These are phyloP conservation scores for Gymnarchus niloticus DNA, from an alignment of 2,113 vertebrate species.

Conservation along the genomic window DNA sequence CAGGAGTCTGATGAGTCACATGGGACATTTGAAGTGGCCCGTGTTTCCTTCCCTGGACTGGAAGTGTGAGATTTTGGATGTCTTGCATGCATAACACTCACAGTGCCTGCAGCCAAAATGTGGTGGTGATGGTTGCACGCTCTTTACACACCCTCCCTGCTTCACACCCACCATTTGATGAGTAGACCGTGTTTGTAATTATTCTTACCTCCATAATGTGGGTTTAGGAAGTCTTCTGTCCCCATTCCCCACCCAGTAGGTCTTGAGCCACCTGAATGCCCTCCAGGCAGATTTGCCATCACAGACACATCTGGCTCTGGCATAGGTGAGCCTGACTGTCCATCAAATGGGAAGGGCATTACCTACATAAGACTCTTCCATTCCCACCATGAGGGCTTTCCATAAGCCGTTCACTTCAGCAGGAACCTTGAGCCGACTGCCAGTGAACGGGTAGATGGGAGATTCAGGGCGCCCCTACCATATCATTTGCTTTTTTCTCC, in stretches of 20 bases:
- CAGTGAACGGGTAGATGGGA: background rate
- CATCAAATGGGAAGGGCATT: background rate
- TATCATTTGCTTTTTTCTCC: constrained; percentile 2
- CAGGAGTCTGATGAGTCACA: background rate
- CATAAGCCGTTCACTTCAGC: constrained; percentile 13
- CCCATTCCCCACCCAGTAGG: background rate
- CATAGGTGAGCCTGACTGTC: background rate
- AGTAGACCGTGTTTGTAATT: constrained; percentile 63
- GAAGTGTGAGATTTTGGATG: no score
- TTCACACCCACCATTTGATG: constrained; percentile 49
- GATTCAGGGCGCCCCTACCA: background rate
- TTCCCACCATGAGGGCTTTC: background rate
- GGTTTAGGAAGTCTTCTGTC: constrained; percentile 55
- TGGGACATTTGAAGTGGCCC: background rate
- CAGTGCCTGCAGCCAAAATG: background rate
- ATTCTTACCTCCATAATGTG: constrained; percentile 53
- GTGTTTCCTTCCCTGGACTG: background rate
- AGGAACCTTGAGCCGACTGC: background rate
- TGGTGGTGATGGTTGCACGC: constrained; percentile 23
- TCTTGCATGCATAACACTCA: constrained; percentile 37
- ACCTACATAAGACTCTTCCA: background rate
- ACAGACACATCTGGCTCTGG: background rate
- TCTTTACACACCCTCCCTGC: constrained; percentile 45
- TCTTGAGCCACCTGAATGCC: constrained; percentile 18
- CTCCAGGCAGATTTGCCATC: constrained; percentile 21